Evolutionary conservation across 2,888 invertebrate species (phyloP).

Genomic region (Agonopterix heracliana): DNA sequence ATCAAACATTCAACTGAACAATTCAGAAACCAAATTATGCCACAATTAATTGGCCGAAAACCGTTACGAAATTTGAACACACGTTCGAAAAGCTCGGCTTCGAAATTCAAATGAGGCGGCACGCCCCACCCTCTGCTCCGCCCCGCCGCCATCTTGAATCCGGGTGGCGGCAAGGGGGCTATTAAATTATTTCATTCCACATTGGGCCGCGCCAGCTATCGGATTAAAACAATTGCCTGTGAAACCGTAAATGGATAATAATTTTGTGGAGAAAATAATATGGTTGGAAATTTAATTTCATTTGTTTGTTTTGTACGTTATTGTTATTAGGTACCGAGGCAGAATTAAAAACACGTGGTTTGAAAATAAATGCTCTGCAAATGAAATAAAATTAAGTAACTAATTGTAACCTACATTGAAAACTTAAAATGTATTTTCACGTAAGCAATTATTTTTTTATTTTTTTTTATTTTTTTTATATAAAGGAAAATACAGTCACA

Average conservation of each 20-base stretch:
- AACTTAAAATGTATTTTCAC: too few species aligned
- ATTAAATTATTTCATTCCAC: constrained; percentile 75
- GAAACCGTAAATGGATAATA: constrained; percentile 73
- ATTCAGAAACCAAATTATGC: constrained; percentile 62
- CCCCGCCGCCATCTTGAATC: constrained; percentile 72
- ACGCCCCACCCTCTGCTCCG: constrained; percentile 66
- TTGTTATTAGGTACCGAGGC: too few species aligned
- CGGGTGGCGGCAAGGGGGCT: constrained; percentile 55
- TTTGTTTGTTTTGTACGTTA: constrained; percentile 18
- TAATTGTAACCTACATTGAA: too few species aligned
- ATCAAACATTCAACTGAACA: constrained; percentile 24
- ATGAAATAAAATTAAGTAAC: too few species aligned
- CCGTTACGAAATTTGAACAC: constrained; percentile 55
- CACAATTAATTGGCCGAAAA: constrained; percentile 73
- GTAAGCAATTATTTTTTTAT: too few species aligned
- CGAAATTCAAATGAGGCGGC: constrained; percentile 75
- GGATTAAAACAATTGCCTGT: constrained; percentile 75
- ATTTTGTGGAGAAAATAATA: constrained; percentile 70
- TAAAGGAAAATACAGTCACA: too few species aligned
- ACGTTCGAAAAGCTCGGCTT: constrained; percentile 70
- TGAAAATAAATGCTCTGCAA: too few species aligned
- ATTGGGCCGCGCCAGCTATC: constrained; percentile 68
- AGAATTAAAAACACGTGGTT: too few species aligned
- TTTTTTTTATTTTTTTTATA: too few species aligned
- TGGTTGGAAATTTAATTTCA: constrained; percentile 48